Conservation (phyloP, 2,888 invertebrate species). For the Nomada fucata region DNA sequence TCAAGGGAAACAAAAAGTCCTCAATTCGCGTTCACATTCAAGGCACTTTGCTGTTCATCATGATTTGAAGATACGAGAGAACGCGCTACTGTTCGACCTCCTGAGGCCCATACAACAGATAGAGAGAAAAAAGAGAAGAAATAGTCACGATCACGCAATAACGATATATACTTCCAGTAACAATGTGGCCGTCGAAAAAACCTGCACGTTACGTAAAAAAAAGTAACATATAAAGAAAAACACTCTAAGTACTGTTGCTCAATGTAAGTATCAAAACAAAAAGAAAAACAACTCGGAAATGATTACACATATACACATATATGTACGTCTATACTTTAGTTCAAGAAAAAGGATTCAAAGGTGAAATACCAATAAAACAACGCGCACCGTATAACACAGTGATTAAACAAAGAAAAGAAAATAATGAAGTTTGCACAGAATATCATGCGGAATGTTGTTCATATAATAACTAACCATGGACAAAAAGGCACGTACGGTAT, state of each 20-base stretch:
- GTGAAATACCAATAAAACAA: conserved; percentile 19
- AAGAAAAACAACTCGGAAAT: conserved; percentile 24
- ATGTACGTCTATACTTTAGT: background rate
- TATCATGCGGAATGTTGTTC: conserved; percentile 61
- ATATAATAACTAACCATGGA: conserved; percentile 15
- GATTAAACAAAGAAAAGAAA: conserved; percentile 3
- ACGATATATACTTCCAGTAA: conserved; percentile 29
- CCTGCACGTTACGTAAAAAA: conserved; percentile 27
- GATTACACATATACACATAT: background rate
- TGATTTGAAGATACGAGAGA: conserved; percentile 11
- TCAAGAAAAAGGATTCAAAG: conserved; percentile 4
- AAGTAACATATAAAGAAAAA: conserved; percentile 27
- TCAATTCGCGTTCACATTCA: conserved; percentile 35
- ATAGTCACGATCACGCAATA: conserved; percentile 10
- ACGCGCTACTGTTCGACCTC: background rate
- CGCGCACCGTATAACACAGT: background rate
- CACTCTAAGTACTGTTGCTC: conserved; percentile 67
- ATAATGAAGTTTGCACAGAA: conserved; percentile 20
- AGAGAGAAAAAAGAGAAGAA: background rate
- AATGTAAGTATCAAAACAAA: conserved; percentile 52
- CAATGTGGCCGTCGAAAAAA: conserved; percentile 25
- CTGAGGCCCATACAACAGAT: background rate
- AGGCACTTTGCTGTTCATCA: conserved; percentile 58
- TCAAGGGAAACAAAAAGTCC: conserved; percentile 11
- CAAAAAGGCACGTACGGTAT: conserved; percentile 21